phyloP scores from a whole-genome alignment of 2,113 vertebrate genomes.

The Columba janthina region DNA sequence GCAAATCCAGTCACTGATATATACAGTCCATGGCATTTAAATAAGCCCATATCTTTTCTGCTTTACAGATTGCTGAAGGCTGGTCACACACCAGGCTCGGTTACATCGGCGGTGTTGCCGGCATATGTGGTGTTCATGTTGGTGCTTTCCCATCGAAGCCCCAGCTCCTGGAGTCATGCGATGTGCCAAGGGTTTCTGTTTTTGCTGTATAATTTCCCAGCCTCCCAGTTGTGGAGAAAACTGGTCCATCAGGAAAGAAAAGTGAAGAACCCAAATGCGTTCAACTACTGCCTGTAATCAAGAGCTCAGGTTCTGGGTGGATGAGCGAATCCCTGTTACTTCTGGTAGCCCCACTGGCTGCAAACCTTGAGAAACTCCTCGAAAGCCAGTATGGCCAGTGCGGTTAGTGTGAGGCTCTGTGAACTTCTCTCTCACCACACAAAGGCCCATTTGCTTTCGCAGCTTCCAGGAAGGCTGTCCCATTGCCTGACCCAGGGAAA shows the following conservation, averaged over 20 bases:
- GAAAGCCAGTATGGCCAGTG: accelerated
- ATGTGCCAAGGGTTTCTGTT: neutral
- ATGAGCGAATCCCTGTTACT: neutral
- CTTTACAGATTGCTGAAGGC: neutral
- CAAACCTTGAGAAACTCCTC: accelerated
- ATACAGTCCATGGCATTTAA: accelerated
- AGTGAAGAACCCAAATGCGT: neutral
- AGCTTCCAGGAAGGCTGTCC: neutral
- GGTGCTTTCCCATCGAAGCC: neutral
- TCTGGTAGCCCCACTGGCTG: neutral
- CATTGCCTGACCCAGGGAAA: neutral
- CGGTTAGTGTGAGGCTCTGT: accelerated
- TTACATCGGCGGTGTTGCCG: neutral
- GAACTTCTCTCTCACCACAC: neutral
- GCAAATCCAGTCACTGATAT: neutral
- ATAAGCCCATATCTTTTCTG: neutral
- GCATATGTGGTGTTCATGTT: accelerated
- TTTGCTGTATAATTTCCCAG: neutral
- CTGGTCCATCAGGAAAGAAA: neutral
- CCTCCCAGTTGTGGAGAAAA: neutral
- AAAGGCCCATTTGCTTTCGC: accelerated
- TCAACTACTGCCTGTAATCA: accelerated
- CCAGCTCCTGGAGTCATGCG: neutral
- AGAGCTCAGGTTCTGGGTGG: neutral
- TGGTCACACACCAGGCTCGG: accelerated